Conservation (phyloP, 2,888 invertebrate species). For the Parnassius apollo region DNA sequence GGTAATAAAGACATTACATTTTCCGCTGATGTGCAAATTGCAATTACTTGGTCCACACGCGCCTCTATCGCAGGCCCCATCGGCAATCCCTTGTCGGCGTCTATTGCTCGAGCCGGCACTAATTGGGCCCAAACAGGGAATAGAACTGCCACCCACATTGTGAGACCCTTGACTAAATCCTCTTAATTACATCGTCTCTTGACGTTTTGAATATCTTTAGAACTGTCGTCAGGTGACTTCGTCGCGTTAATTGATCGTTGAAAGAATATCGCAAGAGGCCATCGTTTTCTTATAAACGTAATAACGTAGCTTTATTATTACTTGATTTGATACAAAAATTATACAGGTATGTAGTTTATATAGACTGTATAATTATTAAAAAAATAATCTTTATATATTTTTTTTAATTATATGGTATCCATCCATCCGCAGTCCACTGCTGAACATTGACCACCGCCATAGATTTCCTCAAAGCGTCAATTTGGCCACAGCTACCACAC, state of each 20-base stretch:
- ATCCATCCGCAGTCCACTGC: too few relatives aligned
- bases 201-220: conserved; percentile 32
- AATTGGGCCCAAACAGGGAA: conserved; percentile 44
- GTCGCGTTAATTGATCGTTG: conserved; percentile 7
- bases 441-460: too few relatives aligned
- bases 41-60: conserved; percentile 33
- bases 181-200: conserved; percentile 42
- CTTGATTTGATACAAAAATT: too few relatives aligned
- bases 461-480: too few relatives aligned
- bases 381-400: too few relatives aligned
- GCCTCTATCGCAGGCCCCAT: conserved; percentile 16
- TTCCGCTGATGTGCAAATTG: conserved; percentile 32
- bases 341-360: too few relatives aligned
- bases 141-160: conserved; percentile 40
- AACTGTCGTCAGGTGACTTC: conserved; percentile 34
- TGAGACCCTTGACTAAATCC: conserved; percentile 33
- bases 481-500: too few relatives aligned
- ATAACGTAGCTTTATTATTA: too few relatives aligned
- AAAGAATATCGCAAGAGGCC: neutral
- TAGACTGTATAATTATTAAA: too few relatives aligned
- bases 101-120: conserved; percentile 43
- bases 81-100: conserved; percentile 39
- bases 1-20: neutral
- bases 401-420: too few relatives aligned
- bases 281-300: too few relatives aligned